Evolutionary conservation across 2,888 invertebrate genomes (phyloP), one percentile per base, ranked within the genome.

Genomic region (Drosophila merina): DNA sequence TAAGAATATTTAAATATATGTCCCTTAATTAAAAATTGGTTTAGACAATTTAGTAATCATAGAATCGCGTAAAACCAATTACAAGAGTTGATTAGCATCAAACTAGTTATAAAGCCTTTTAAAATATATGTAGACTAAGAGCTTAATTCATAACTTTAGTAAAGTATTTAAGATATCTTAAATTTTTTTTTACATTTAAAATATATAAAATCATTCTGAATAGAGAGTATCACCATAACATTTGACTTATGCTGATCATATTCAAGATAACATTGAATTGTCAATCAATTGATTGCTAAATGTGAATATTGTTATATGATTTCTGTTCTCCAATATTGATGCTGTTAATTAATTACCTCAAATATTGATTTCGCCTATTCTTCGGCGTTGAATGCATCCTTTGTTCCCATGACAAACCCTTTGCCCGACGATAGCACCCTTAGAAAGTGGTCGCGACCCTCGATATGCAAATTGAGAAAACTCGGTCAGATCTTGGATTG

Each of bases 291-390:
- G 88, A 85, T 79, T 72, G 73, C 48, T 79, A 82, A 85, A 77
- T 82, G 77, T 68, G 85, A 74, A 77, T 84, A 74, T 76, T 72
- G 79, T 74, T 84, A 76, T 72, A 73, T 70, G 63, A 67, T 54
- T 40, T 14, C 51, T 20, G 12, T 31, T 51, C 14, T 76, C 70
- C 72, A 60, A 58, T 57, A 54, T 71, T 69, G 58, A 71, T 76
- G 78, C 76, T 75, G 74, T 85, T 88, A 88, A 85, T 88, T 85
- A 88, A 85, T 88, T 88, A 88, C 79, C 77, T 84, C 88, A 88
- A 88, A 88, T 85, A 86, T 88, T 85, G 88, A 85, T 88, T 84
- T 76, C 70, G 72, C 63, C 75, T 70, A 76, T 85, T 86, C 79
- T 83, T 64, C 49, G 64, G 48, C 47, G 49, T 48, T 71, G 67